phyloP scores from a whole-genome alignment of 2,797 vertebrate genomes.

The Galago senegalensis region DNA sequence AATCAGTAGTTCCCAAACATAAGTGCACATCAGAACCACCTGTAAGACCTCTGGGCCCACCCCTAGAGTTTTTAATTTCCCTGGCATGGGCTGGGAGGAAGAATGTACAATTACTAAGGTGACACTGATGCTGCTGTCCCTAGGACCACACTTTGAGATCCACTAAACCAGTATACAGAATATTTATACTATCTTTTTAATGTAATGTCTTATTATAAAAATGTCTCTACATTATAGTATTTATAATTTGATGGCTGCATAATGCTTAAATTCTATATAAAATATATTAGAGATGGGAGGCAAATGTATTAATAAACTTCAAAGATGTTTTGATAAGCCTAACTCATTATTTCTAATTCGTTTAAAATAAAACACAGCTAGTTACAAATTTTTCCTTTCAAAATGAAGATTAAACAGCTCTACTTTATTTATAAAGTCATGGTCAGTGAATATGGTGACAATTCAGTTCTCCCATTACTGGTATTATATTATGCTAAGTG shows the following conservation, averaged over 20 bases:
- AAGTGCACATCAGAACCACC: neutral
- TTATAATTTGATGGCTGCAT: neutral
- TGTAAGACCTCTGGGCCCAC: neutral
- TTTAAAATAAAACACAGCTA: conserved; percentile 42
- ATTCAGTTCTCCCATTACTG: neutral
- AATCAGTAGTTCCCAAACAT: neutral
- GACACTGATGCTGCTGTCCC: neutral
- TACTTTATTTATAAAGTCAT: conserved; percentile 22
- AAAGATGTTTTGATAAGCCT: neutral
- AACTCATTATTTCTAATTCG: conserved; percentile 36
- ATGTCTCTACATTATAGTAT: neutral
- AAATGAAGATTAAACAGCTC: conserved; percentile 46
- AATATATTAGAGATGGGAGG: neutral
- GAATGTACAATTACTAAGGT: neutral
- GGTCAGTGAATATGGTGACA: neutral
- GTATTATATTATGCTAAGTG: neutral
- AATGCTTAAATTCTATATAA: conserved; percentile 52
- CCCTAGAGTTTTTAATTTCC: neutral
- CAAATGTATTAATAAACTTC: conserved; percentile 36
- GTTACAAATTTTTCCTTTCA: conserved; percentile 26
- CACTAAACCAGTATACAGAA: neutral
- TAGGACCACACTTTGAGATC: neutral
- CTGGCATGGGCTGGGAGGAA: neutral
- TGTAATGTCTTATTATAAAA: conserved; percentile 3
- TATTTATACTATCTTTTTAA: neutral